Base-by-base conservation (phyloP, 2,797 vertebrate species). In the Dipus sagitta region DNA sequence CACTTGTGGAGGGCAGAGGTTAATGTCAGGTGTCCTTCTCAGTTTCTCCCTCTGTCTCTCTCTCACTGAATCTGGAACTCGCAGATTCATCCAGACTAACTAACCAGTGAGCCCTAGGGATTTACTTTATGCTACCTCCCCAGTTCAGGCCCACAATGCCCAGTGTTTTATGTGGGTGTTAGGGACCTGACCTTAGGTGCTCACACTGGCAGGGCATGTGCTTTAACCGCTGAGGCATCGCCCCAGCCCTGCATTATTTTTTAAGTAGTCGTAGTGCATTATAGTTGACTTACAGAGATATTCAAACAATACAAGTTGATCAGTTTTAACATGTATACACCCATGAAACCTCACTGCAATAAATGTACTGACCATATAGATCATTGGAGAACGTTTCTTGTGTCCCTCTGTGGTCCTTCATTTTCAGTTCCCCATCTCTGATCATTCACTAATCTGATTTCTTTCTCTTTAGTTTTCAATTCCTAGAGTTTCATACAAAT, bases 401-500 rank as follows among this genome's bases (percentile, higher is more conserved):
- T 65, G 82, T 47, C 14, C 67, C n/a, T 86, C 60, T n/a, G 23
- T 21, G 12, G 58, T n/a, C 24, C 13, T 28, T 75, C 65, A 65
- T 21, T 90, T 30, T 54, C 10, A 15, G 2, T 38, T 34, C 30
- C 17, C 2, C 13, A 10, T 79, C 75, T 13, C 38, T 26, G 28
- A 88, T 23, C 38, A 75, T 58, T 42, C 80, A 67, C 78, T 13
- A 38, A 38, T 38, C 18, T 21, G 6, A 21, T 88, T 77, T 58
- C 75, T 70, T 47, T 77, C 70, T 78, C 18, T 62, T 84, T 34
- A 28, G 26, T 47, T 75, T 64, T 34, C 67, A 80, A 90, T 74
- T 91, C n/a, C 71, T 83, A 42, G 70, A 79, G 70, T 91, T 88
- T 94, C 62, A 62, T 67, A 26, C 47, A 32, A 65, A 34, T 67